A percentile compares a stretch with the other conserved stretches of the same genome.
Evolutionary conservation across 2,113 vertebrate species (phyloP).

Genomic region (Phalacrocorax carbo): DNA sequence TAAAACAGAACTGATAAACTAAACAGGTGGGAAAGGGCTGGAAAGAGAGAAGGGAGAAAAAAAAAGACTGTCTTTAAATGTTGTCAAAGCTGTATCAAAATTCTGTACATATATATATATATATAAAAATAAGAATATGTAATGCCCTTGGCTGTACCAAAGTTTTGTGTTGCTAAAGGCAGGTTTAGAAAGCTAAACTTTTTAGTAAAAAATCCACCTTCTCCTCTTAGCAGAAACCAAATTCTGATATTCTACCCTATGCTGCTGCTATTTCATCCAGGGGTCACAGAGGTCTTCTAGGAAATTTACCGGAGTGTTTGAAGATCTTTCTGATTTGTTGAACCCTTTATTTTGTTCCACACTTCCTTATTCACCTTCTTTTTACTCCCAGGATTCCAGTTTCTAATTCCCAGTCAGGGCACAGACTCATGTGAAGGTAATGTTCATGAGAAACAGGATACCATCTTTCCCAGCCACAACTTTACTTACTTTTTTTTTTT

Average conservation of each 20-base stretch:
- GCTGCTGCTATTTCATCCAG: neutral
- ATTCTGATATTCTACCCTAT: neutral
- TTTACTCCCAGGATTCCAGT: neutral
- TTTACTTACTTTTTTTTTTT: neutral
- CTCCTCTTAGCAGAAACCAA: neutral
- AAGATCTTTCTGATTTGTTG: neutral
- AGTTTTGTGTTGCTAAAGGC: neutral
- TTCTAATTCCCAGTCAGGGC: neutral
- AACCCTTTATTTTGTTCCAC: neutral
- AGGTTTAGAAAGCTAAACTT: neutral
- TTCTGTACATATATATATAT: neutral
- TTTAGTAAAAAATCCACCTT: neutral
- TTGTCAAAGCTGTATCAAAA: neutral
- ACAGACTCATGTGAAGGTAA: neutral
- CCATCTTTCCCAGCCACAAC: neutral
- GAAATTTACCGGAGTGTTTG: neutral
- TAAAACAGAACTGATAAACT: neutral
- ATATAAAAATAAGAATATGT: neutral
- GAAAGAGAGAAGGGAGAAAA: neutral
- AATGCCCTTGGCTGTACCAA: neutral
- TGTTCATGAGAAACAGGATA: neutral
- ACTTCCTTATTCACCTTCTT: neutral
- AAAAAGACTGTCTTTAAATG: neutral
- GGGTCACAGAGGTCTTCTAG: neutral
- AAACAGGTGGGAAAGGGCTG: conserved; percentile 1